Evolutionary conservation across 2,888 invertebrate species (phyloP).

Genomic region (Cylindroiulus punctatus): DNA sequence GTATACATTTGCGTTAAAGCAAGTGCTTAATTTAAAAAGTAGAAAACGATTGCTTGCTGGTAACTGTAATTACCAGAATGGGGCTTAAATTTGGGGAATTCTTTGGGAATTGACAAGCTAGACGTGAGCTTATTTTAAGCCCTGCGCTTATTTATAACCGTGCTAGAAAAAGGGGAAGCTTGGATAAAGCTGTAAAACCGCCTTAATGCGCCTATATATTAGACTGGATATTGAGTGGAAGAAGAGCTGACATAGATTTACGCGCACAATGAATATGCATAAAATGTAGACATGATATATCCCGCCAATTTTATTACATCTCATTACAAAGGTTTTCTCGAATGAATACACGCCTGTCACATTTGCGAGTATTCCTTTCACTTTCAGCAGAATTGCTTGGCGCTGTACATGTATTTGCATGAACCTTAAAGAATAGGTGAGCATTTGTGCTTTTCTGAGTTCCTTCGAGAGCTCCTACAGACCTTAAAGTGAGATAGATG

Average conservation of each 20-base stretch:
- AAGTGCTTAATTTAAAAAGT: conserved; percentile 4
- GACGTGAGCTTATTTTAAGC: not conserved
- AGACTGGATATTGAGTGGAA: conserved; percentile 33
- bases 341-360: conserved; percentile 29
- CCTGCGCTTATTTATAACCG: not conserved
- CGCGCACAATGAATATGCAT: conserved; percentile 12
- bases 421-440: not conserved
- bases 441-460: not conserved
- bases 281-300: not conserved
- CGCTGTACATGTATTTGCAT: not conserved
- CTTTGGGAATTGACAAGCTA: not conserved
- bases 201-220: conserved; percentile 30
- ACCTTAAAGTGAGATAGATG: not conserved
- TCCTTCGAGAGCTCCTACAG: not conserved
- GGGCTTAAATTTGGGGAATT: conserved; percentile 8
- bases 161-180: conserved; percentile 25
- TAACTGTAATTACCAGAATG: conserved; percentile 28
- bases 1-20: not conserved
- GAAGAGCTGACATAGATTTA: conserved; percentile 40
- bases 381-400: conserved; percentile 6
- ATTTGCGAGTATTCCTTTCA: not conserved
- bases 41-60: not conserved
- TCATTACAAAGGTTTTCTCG: conserved; percentile 24
- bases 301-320: conserved; percentile 22
- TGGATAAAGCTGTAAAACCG: conserved; percentile 28